Percentiles rank a stretch among this genome's conserved stretches.
Conservation (phyloP, 2,888 invertebrate species). For the Carcina quercana region DNA sequence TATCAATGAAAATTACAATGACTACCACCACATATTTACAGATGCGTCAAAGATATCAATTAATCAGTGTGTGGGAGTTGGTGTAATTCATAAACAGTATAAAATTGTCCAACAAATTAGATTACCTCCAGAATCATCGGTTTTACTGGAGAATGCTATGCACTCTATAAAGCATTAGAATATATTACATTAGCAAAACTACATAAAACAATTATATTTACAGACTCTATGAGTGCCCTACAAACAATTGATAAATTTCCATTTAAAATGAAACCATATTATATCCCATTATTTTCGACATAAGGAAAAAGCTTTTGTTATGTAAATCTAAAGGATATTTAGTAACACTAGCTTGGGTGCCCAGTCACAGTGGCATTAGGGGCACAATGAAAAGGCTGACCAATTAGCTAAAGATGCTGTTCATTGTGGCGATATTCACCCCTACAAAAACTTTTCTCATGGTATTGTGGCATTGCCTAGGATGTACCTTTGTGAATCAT, state of each 20-base stretch:
- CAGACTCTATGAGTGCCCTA: conserved; percentile 8
- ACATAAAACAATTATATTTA: too few relatives aligned
- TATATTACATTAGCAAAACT: conserved; percentile 6
- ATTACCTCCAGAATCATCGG: conserved; percentile 2
- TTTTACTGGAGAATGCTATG: conserved; percentile 8
- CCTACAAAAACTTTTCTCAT: not conserved
- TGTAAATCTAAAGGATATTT: not conserved
- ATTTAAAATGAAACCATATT: not conserved
- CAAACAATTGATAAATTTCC: conserved; percentile 1
- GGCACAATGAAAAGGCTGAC: conserved; percentile 1
- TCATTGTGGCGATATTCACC: not conserved
- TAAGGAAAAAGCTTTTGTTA: too few relatives aligned
- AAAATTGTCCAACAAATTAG: conserved; percentile 3
- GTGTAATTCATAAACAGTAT: conserved; percentile 6
- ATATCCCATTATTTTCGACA: conserved; percentile 1
- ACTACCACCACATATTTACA: conserved; percentile 2
- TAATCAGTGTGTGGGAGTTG: not conserved
- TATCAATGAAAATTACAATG: too few relatives aligned
- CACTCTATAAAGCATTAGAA: conserved; percentile 3
- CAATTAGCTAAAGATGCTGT: not conserved
- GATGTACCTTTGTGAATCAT: not conserved
- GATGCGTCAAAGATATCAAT: conserved; percentile 6
- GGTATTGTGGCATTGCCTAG: not conserved
- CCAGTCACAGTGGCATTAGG: not conserved
- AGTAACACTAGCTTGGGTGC: conserved; percentile 1